phyloP scores from a whole-genome alignment of 2,113 vertebrate genomes.

The Phainopepla nitens region DNA sequence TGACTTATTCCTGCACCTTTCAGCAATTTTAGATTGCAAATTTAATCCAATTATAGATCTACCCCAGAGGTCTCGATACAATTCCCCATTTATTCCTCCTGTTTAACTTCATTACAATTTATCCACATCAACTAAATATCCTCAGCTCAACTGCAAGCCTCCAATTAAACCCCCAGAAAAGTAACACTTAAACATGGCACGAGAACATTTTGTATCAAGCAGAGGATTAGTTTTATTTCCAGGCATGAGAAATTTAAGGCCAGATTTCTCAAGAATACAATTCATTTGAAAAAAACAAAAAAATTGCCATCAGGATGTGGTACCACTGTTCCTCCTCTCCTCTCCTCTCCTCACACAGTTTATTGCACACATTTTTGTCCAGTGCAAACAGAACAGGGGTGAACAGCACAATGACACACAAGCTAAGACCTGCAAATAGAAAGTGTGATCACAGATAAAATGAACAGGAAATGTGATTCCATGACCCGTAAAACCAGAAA shows the following conservation, averaged over 20 bases:
- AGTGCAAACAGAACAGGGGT: neutral
- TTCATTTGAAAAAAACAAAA: neutral
- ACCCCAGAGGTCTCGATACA: neutral
- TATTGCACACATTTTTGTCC: neutral
- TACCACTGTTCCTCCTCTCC: neutral
- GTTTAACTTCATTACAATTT: neutral
- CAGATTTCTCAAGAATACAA: constrained; percentile 49
- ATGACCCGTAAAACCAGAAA: neutral
- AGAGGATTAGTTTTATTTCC: constrained; percentile 74
- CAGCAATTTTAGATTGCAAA: neutral
- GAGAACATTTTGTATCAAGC: constrained; percentile 39
- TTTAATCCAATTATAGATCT: neutral
- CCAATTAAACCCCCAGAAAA: neutral
- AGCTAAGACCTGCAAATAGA: neutral
- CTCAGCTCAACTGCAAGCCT: neutral
- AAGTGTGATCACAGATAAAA: neutral
- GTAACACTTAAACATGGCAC: neutral
- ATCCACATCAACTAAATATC: neutral
- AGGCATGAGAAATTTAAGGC: constrained; percentile 46
- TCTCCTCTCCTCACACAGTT: neutral
- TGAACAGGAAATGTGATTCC: neutral
- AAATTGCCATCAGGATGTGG: neutral
- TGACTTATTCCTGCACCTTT: neutral
- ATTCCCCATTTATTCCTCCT: neutral
- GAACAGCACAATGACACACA: neutral